These are phyloP conservation scores for Dissostichus mawsoni DNA, from an alignment of 2,113 vertebrate genomes.

Conservation along the genomic window DNA sequence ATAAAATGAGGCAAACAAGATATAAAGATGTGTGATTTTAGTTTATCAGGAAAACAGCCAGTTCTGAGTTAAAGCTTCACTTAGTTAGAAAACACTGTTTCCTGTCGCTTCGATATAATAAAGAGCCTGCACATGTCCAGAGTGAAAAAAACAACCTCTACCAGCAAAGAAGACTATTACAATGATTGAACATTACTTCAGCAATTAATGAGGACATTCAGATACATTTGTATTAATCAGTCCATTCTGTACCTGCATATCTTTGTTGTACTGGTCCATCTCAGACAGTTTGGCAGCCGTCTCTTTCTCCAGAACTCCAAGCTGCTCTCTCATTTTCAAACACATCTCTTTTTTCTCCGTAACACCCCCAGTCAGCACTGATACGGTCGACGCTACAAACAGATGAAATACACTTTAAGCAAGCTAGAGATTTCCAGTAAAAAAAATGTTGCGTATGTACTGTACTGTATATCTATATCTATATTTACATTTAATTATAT, in stretches of 20 bases:
- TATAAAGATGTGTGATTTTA: not conserved
- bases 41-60: not conserved
- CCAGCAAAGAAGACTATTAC: no score
- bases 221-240: no score
- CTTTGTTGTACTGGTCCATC: conserved; percentile 92
- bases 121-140: no score
- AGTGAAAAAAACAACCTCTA: no score
- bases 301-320: conserved; percentile 91
- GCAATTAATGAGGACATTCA: no score
- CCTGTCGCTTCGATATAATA: no score
- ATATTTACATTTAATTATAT: no score
- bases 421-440: not conserved
- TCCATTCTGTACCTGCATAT: conserved; percentile 87
- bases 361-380: conserved; percentile 83
- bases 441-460: no score
- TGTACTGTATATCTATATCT: no score
- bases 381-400: conserved; percentile 67
- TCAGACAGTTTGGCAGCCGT: conserved; percentile 91
- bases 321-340: conserved; percentile 90
- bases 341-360: conserved; percentile 89
- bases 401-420: conserved; percentile 26
- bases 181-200: no score
- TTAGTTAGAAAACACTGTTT: not conserved
- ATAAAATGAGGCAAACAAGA: not conserved
- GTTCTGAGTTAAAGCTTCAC: not conserved